Evolutionary conservation across 2,113 vertebrate species (phyloP).

Genomic region (Megaceryle maxima): DNA sequence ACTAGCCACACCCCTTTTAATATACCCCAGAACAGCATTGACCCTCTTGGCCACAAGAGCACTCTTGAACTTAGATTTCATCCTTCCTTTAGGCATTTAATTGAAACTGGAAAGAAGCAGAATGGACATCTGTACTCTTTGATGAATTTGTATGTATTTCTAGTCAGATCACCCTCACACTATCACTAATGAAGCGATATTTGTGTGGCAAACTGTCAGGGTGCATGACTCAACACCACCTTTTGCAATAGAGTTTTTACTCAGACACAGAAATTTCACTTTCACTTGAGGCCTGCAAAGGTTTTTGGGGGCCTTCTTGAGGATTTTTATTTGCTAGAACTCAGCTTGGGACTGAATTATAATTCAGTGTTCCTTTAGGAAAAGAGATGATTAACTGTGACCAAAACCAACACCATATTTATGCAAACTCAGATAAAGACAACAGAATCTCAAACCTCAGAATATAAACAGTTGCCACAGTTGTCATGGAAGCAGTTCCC

Average conservation of each 20-base stretch:
- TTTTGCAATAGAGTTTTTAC: neutral
- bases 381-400: neutral
- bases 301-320: rapidly evolving
- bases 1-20: too few relatives aligned
- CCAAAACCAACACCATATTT: neutral
- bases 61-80: neutral
- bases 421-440: neutral
- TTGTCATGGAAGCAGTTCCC: neutral
- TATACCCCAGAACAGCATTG: too few relatives aligned
- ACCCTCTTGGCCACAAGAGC: too few relatives aligned
- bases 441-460: neutral
- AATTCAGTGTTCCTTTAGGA: neutral
- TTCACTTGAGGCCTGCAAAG: neutral
- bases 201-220: neutral
- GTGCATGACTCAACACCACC: neutral
- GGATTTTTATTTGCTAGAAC: neutral
- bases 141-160: neutral
- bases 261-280: neutral
- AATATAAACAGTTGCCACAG: neutral
- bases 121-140: neutral
- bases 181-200: neutral
- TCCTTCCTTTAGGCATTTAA: neutral
- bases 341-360: neutral
- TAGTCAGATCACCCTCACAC: neutral
- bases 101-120: neutral